Conservation (phyloP, 2,797 vertebrate genomes). For the Gila robusta region DNA sequence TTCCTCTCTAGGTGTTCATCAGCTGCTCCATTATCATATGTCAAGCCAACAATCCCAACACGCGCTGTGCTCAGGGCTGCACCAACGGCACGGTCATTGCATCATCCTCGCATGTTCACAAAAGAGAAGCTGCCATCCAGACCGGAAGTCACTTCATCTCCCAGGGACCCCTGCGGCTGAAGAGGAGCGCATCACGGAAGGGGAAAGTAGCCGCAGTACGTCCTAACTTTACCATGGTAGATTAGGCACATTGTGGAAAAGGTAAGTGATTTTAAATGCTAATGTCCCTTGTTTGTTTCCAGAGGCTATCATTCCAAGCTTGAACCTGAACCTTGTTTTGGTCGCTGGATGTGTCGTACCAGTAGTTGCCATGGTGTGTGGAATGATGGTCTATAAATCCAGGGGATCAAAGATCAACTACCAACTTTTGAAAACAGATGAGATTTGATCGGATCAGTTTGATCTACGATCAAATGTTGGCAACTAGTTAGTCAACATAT, state of each 20-base stretch:
- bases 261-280: neutral
- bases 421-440: conserved; percentile 21
- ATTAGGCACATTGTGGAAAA: neutral
- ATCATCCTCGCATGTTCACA: neutral
- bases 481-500: neutral
- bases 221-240: neutral
- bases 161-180: conserved; percentile 77
- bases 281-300: neutral
- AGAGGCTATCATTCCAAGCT: conserved; percentile 5
- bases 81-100: neutral
- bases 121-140: conserved; percentile 68
- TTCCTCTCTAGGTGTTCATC: conserved; percentile 74
- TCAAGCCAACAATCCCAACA: conserved; percentile 61
- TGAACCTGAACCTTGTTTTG: conserved; percentile 54
- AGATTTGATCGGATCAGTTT: conserved; percentile 7
- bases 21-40: conserved; percentile 78
- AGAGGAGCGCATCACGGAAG: conserved; percentile 55
- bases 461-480: neutral
- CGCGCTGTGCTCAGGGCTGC: conserved; percentile 73
- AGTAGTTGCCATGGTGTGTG: conserved; percentile 37
- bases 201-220: too few relatives aligned
- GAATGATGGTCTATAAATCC: conserved; percentile 32
- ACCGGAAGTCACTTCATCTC: conserved; percentile 71
- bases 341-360: conserved; percentile 23
- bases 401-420: conserved; percentile 43